Evolutionary conservation across 2,888 invertebrate species (phyloP).

Genomic region (Brachylomia viminalis): DNA sequence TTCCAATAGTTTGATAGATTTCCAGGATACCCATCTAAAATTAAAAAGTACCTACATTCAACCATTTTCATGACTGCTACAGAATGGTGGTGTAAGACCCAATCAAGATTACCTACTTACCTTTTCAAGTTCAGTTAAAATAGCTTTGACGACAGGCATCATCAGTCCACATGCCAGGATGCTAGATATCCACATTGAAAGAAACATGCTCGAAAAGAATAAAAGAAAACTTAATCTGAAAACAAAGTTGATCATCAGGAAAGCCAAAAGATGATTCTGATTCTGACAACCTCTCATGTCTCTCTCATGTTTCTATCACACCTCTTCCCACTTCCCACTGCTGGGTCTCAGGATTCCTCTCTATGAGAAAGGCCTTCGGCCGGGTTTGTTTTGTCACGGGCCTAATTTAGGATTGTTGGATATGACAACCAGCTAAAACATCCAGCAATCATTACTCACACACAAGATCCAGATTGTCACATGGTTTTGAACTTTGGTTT

Average conservation of each 20-base stretch:
- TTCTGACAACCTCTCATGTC: background rate
- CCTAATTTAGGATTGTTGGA: background rate
- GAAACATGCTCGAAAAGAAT: slow-evolving; percentile 78
- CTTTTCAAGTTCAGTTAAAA: slow-evolving; percentile 76
- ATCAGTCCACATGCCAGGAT: slow-evolving; percentile 82
- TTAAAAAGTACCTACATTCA: background rate
- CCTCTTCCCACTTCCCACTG: background rate
- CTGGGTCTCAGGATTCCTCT: background rate
- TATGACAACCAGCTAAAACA: background rate
- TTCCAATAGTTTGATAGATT: slow-evolving; percentile 74
- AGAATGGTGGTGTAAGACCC: background rate
- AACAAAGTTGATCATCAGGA: background rate
- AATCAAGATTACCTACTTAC: slow-evolving; percentile 6
- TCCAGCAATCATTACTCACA: too few relatives aligned
- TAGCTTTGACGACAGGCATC: slow-evolving; percentile 82
- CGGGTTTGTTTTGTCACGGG: background rate
- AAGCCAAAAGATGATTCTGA: background rate
- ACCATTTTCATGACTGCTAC: background rate
- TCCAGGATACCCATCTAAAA: slow-evolving; percentile 83
- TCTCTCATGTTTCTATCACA: background rate
- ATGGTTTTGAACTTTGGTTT: background rate
- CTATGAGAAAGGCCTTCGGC: background rate
- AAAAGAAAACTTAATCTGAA: slow-evolving; percentile 82
- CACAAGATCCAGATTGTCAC: background rate
- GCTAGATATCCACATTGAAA: slow-evolving; percentile 83